Evolutionary conservation across 2,888 invertebrate species (phyloP).

Genomic region (Dorcus parallelipipedus): DNA sequence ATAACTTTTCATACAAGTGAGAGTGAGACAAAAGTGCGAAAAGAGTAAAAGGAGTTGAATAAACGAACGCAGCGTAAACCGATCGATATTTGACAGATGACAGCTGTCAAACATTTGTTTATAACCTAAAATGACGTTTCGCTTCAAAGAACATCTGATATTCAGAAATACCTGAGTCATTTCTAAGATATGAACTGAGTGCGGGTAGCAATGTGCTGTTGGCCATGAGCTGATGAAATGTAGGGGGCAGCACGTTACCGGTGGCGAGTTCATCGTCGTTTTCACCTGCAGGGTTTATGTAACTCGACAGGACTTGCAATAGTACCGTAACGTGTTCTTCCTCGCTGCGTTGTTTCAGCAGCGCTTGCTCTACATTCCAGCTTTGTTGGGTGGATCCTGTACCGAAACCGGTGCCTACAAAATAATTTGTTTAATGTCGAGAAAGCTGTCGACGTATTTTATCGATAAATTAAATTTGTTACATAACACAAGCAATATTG

Average conservation of each 20-base stretch:
- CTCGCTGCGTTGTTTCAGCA: conserved; percentile 82
- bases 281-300: conserved; percentile 74
- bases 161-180: conserved; percentile 71
- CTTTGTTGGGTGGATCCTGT: conserved; percentile 93
- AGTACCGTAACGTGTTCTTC: conserved; percentile 87
- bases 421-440: conserved; percentile 8
- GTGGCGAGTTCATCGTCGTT: conserved; percentile 48
- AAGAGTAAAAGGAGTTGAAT: too few species aligned
- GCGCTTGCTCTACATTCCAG: conserved; percentile 96
- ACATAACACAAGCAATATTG: too few species aligned
- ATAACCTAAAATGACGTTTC: too few species aligned
- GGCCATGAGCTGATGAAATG: conserved; percentile 73
- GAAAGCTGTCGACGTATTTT: too few species aligned
- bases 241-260: conserved; percentile 56
- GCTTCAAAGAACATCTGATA: too few species aligned
- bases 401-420: conserved; percentile 78
- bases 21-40: background rate
- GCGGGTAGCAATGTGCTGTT: conserved; percentile 85
- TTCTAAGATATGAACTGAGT: conserved; percentile 84
- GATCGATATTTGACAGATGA: too few species aligned
- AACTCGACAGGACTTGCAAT: conserved; percentile 76
- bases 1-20: too few species aligned
- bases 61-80: too few species aligned
- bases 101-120: too few species aligned
- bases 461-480: too few species aligned